These are phyloP conservation scores for Cladorhizidae sp. DNA, from an alignment of 37 sponge, comb jelly and placozoan genomes.

Conservation along the genomic window DNA sequence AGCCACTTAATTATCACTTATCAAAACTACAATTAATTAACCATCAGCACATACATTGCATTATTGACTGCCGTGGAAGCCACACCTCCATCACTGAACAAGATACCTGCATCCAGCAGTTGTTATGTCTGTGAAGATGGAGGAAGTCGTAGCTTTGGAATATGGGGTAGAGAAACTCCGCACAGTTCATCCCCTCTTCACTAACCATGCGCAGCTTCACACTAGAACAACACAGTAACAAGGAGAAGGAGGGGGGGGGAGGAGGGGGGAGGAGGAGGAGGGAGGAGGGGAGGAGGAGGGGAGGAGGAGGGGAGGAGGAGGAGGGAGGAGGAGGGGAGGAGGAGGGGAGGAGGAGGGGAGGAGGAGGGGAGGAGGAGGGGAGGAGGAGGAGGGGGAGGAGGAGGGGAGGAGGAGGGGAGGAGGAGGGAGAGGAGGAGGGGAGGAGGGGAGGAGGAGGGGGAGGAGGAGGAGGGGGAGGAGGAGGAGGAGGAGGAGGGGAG, in stretches of 20 bases:
- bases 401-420: neutral
- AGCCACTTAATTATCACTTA: too few relatives aligned
- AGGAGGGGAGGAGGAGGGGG: neutral
- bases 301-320: neutral
- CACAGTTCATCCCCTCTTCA: slow-evolving; percentile 71
- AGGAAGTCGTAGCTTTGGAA: slow-evolving; percentile 88
- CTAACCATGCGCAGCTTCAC: slow-evolving; percentile 45
- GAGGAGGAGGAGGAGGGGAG: neutral
- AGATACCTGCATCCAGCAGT: slow-evolving; percentile 71
- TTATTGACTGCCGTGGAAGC: too few relatives aligned
- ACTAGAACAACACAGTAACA: slow-evolving; percentile 25
- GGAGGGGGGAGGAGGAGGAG: neutral
- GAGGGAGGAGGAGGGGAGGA: neutral
- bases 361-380: neutral
- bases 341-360: neutral
- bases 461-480: neutral
- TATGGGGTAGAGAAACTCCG: slow-evolving; percentile 80
- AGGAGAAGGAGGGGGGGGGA: neutral
- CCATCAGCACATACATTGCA: too few relatives aligned
- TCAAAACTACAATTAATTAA: too few relatives aligned
- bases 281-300: slow-evolving; percentile 1
- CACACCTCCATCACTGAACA: too few relatives aligned
- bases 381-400: neutral
- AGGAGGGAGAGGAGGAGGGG: neutral
- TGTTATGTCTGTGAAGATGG: slow-evolving; percentile 49